phyloP scores from a whole-genome alignment of 2,888 invertebrate species.

The Cheilosia variabilis region DNA sequence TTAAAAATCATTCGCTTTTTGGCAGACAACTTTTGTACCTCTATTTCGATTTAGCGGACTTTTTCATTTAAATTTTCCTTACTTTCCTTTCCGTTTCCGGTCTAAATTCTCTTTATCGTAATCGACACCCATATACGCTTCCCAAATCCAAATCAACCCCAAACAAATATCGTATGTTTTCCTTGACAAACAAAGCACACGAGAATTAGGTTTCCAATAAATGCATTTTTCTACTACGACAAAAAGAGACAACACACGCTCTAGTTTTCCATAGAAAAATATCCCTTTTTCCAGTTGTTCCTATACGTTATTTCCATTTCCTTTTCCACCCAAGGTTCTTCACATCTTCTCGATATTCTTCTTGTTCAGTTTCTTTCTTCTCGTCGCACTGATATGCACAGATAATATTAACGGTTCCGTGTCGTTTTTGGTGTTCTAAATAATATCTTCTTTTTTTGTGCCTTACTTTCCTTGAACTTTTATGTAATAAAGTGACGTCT shows the following conservation, averaged over 20 bases:
- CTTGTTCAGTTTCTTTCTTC: slow-evolving; percentile 64
- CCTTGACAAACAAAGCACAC: slow-evolving; percentile 10
- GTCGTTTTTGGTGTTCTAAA: slow-evolving; percentile 62
- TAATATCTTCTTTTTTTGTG: slow-evolving; percentile 48
- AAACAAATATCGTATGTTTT: slow-evolving; percentile 9
- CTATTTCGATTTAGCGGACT: not conserved
- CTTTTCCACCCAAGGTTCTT: slow-evolving; percentile 33
- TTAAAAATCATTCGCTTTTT: no score
- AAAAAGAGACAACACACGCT: slow-evolving; percentile 11
- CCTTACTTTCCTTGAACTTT: slow-evolving; percentile 47
- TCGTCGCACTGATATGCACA: slow-evolving; percentile 53
- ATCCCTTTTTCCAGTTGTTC: slow-evolving; percentile 54
- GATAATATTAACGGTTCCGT: slow-evolving; percentile 56
- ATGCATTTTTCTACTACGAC: not conserved
- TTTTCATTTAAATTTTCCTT: not conserved
- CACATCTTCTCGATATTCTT: slow-evolving; percentile 20
- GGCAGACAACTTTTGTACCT: no score
- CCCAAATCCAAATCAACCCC: not conserved
- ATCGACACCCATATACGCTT: no score
- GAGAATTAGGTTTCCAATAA: not conserved
- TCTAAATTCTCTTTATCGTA: slow-evolving; percentile 14
- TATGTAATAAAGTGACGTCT: slow-evolving; percentile 58
- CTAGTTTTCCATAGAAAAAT: slow-evolving; percentile 47
- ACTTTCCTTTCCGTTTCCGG: slow-evolving; percentile 26
- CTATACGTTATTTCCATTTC: not conserved